A percentile compares a stretch with the other conserved stretches of the same genome.
Conservation (phyloP, 1,140 invertebrate species). For the Drosophila ironensis region DNA sequence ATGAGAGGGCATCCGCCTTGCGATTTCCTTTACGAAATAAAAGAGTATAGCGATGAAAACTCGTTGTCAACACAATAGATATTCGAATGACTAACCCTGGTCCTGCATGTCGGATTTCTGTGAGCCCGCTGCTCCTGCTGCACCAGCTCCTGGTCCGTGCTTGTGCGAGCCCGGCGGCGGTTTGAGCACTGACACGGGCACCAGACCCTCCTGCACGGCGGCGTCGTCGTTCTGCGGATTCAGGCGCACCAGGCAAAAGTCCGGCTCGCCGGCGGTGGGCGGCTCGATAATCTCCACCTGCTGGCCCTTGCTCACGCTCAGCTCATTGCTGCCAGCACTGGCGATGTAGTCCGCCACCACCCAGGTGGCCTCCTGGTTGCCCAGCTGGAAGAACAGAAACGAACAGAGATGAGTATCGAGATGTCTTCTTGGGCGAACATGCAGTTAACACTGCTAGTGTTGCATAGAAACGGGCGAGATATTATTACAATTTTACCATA, state of each 20-base stretch:
- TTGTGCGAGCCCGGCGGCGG: constrained; percentile 85
- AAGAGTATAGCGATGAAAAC: neutral
- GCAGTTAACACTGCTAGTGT: constrained; percentile 24
- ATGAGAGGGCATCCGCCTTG: constrained; percentile 83
- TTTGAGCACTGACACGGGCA: constrained; percentile 91
- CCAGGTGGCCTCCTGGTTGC: constrained; percentile 92
- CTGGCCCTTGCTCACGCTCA: constrained; percentile 92
- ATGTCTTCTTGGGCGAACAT: neutral
- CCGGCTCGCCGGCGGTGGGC: constrained; percentile 83
- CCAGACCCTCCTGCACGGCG: constrained; percentile 89
- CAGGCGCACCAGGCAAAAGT: constrained; percentile 86
- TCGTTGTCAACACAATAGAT: neutral
- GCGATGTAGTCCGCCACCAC: constrained; percentile 92
- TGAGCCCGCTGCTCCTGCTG: constrained; percentile 25
- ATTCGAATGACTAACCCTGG: constrained; percentile 55
- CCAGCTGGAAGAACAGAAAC: constrained; percentile 83
- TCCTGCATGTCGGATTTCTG: constrained; percentile 73
- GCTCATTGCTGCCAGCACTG: constrained; percentile 86
- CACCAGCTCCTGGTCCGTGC: constrained; percentile 29
- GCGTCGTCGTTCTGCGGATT: constrained; percentile 83
- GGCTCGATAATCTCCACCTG: constrained; percentile 95
- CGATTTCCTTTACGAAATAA: constrained; percentile 56
- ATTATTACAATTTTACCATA: too few species aligned
- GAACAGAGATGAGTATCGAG: constrained; percentile 20
- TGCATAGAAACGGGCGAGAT: too few species aligned